Percentiles rank a stretch among this genome's conserved stretches.
These are phyloP conservation scores for Nyctibius grandis DNA, from an alignment of 2,797 vertebrate genomes.

Conservation along the genomic window DNA sequence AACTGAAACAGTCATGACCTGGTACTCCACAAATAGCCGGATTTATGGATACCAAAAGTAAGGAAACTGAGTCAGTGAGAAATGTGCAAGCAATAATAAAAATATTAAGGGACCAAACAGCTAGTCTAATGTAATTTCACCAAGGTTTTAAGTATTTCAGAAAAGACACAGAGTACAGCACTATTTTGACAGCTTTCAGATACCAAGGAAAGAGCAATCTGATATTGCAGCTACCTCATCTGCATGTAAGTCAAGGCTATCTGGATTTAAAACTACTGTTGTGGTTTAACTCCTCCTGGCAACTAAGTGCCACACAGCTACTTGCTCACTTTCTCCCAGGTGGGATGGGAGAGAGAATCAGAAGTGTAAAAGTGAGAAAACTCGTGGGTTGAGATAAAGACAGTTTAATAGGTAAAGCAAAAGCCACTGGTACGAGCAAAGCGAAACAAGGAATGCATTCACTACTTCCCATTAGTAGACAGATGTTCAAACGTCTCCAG, in stretches of 20 bases:
- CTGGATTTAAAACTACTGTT: not conserved
- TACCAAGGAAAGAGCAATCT: not conserved
- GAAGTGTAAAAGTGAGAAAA: too few species aligned
- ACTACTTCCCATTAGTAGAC: too few species aligned
- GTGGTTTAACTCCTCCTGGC: too few species aligned
- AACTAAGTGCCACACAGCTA: too few species aligned
- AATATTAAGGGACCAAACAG: not conserved
- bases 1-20: not conserved
- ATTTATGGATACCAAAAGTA: constrained; percentile 8
- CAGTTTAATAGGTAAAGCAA: too few species aligned
- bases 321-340: too few species aligned
- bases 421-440: too few species aligned
- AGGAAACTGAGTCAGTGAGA: not conserved
- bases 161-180: not conserved
- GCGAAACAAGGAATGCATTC: too few species aligned
- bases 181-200: not conserved
- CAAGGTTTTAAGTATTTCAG: not conserved
- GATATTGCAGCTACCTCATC: not conserved
- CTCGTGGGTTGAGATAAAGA: too few species aligned
- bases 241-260: not conserved
- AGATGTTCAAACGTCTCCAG: too few species aligned
- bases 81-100: not conserved
- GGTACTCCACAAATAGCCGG: not conserved
- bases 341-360: too few species aligned
- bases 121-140: not conserved